Percentiles rank a stretch among this genome's conserved stretches.
phyloP scores from a whole-genome alignment of 2,113 vertebrate genomes.

The Ploceus nigricollis region DNA sequence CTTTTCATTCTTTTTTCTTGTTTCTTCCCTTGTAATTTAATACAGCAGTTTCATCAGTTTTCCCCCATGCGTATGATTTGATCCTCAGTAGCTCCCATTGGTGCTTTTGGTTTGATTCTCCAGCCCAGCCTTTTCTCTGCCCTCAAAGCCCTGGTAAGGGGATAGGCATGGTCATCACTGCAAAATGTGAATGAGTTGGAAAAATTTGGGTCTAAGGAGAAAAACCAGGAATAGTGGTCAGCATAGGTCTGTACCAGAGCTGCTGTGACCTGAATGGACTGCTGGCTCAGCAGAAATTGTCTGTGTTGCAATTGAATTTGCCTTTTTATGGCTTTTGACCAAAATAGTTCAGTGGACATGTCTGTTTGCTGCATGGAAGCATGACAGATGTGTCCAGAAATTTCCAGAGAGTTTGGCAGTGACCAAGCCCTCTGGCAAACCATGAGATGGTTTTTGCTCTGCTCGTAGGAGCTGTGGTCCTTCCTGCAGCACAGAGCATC shows the following conservation, averaged over 20 bases:
- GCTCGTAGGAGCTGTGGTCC: background rate
- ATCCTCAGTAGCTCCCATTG: background rate
- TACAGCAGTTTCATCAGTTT: background rate
- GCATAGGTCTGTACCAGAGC: background rate
- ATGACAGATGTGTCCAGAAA: background rate
- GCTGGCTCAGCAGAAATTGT: background rate
- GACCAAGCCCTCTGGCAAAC: background rate
- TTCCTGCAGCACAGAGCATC: background rate
- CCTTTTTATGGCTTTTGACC: background rate
- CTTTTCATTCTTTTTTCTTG: background rate
- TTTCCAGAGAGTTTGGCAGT: background rate
- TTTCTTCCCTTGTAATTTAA: background rate
- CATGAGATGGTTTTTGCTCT: background rate
- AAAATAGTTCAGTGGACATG: accelerated
- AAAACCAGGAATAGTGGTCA: background rate
- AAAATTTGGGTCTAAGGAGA: background rate
- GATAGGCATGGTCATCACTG: background rate
- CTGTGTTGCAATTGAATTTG: background rate
- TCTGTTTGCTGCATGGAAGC: background rate
- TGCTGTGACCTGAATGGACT: background rate
- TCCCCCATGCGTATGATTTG: background rate
- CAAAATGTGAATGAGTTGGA: background rate
- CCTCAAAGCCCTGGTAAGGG: background rate
- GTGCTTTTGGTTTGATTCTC: background rate
- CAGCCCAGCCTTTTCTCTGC: background rate